Conservation (phyloP, 2,797 vertebrate species). For the Xiphorhynchus erythropygius region DNA sequence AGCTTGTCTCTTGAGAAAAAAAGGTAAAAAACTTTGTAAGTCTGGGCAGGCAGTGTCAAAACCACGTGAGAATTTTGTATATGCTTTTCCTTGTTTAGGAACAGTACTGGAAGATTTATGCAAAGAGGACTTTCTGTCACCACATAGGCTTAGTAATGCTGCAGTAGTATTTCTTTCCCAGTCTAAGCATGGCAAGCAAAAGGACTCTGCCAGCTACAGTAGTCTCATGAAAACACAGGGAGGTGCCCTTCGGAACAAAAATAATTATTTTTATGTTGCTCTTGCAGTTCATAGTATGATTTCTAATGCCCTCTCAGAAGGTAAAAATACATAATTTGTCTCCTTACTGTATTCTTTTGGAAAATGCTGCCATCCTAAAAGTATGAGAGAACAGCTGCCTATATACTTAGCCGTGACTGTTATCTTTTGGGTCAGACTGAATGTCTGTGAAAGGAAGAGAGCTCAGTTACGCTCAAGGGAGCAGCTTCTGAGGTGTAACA, state of each 20-base stretch:
- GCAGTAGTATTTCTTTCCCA: neutral
- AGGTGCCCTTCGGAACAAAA: neutral
- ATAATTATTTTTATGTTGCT: neutral
- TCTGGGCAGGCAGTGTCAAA: neutral
- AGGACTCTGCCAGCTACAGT: neutral
- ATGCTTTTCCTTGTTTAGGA: neutral
- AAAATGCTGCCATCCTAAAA: neutral
- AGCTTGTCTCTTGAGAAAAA: neutral
- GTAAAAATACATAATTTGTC: neutral
- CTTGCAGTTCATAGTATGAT: neutral
- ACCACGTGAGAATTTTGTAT: neutral
- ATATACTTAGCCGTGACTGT: neutral
- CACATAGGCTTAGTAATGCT: neutral
- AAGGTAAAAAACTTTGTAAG: neutral
- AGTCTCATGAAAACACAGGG: neutral
- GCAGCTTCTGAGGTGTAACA: neutral
- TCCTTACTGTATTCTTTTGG: neutral
- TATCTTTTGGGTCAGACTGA: neutral
- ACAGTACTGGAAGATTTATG: neutral
- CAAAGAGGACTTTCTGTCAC: neutral
- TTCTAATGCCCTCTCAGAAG: fast-evolving
- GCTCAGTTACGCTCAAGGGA: neutral
- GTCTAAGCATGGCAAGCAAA: neutral
- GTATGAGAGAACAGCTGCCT: neutral
- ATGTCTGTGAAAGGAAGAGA: neutral